Conservation (phyloP, 2,888 invertebrate genomes). For the Gasteruption jaculator region DNA sequence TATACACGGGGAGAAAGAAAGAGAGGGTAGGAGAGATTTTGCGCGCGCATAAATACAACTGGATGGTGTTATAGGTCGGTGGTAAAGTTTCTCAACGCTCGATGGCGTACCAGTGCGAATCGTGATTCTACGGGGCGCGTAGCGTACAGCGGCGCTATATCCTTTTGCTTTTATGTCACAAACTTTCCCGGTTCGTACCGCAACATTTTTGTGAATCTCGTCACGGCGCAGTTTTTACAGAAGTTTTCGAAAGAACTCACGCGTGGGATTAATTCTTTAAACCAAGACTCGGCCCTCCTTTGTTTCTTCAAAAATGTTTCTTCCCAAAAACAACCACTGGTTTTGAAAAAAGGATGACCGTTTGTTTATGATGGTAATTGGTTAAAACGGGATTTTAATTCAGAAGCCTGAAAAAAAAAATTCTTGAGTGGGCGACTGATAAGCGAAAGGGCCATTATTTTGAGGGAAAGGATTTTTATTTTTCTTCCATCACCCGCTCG, state of each 20-base stretch:
- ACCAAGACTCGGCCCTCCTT: constrained; percentile 3
- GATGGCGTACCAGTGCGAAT: constrained; percentile 49
- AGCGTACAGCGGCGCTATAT: constrained; percentile 32
- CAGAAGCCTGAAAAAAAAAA: no score
- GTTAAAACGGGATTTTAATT: no score
- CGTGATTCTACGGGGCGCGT: constrained; percentile 47
- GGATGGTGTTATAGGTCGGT: constrained; percentile 20
- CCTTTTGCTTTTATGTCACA: not conserved
- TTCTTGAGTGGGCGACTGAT: no score
- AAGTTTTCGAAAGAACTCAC: constrained; percentile 4
- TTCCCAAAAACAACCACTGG: no score
- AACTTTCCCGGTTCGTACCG: not conserved
- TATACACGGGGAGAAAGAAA: constrained; percentile 2
- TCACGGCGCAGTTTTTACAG: no score
- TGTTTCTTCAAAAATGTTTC: constrained; percentile 4
- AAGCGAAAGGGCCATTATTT: no score
- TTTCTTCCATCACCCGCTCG: no score
- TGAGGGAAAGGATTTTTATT: no score
- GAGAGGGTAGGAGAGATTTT: constrained; percentile 11
- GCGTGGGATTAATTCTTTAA: not conserved
- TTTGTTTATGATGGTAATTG: no score
- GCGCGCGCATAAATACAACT: constrained; percentile 19
- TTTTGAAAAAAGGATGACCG: no score
- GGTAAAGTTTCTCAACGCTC: constrained; percentile 44
- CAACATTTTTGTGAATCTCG: no score